Conservation (phyloP, 1,140 invertebrate species). For the Euura saliciscinereae region DNA sequence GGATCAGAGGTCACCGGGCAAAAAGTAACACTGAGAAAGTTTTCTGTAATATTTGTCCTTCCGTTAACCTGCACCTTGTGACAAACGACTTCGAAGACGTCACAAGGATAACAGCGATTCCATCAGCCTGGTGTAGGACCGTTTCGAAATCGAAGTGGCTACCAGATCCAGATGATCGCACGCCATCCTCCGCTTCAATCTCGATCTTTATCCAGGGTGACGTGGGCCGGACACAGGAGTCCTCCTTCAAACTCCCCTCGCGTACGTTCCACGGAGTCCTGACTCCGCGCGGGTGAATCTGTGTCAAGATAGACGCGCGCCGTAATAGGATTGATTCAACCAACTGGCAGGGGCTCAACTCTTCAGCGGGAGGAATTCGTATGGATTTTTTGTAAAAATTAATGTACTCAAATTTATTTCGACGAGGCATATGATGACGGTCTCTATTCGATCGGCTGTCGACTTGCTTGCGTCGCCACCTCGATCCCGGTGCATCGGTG, state of each 20-base stretch:
- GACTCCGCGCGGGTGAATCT: slow-evolving; percentile 1
- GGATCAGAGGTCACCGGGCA: not conserved
- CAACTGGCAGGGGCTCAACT: slow-evolving; percentile 4
- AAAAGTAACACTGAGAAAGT: no score
- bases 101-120: not conserved
- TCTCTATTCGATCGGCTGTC: not conserved
- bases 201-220: slow-evolving; percentile 1
- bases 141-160: slow-evolving; percentile 1
- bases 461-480: not conserved
- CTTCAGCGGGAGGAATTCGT: not conserved
- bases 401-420: not conserved
- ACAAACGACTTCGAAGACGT: not conserved
- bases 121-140: not conserved
- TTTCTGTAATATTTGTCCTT: not conserved
- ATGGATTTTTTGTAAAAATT: not conserved
- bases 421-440: slow-evolving; percentile 6
- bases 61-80: not conserved
- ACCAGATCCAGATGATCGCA: not conserved
- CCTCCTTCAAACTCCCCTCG: not conserved
- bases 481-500: not conserved
- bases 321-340: slow-evolving; percentile 7
- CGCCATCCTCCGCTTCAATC: not conserved
- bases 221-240: slow-evolving; percentile 2
- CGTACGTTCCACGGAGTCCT: not conserved
- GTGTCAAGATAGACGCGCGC: slow-evolving; percentile 4